Percentiles rank a stretch among this genome's conserved stretches.
Evolutionary conservation across 2,888 invertebrate species (phyloP).

Genomic region (Cheilosia pagana): DNA sequence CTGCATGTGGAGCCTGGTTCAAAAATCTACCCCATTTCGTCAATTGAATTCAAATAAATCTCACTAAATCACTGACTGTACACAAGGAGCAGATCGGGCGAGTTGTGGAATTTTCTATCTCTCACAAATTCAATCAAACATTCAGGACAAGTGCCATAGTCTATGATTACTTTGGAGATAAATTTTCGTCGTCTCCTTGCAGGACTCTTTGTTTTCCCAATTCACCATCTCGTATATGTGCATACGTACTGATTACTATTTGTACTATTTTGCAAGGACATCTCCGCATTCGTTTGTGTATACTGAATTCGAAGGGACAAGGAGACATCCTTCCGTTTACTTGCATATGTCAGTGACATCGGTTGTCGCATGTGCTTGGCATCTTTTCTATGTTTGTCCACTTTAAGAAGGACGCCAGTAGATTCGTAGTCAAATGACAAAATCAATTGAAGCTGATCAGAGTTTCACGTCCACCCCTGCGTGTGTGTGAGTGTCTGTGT

Average conservation of each 20-base stretch:
- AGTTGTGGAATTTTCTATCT: constrained; percentile 32
- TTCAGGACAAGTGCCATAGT: constrained; percentile 74
- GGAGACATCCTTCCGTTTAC: constrained; percentile 54
- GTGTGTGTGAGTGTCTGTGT: not conserved
- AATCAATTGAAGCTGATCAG: constrained; percentile 69
- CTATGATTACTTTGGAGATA: constrained; percentile 69
- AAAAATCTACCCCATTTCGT: not conserved
- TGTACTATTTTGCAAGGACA: constrained; percentile 52
- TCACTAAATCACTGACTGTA: constrained; percentile 59
- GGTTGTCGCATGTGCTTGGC: constrained; percentile 22
- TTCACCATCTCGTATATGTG: constrained; percentile 41
- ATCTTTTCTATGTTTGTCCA: constrained; percentile 25
- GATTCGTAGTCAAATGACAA: constrained; percentile 66
- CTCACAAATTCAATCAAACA: constrained; percentile 70
- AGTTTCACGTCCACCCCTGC: constrained; percentile 41
- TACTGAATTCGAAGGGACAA: constrained; percentile 37
- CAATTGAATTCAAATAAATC: constrained; percentile 38
- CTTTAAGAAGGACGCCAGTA: constrained; percentile 4
- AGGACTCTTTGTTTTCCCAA: constrained; percentile 45
- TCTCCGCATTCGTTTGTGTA: constrained; percentile 16
- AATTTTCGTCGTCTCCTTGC: constrained; percentile 49
- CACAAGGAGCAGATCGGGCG: constrained; percentile 6
- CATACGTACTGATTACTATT: constrained; percentile 68
- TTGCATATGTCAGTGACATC: constrained; percentile 68
- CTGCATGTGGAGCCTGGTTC: too few species aligned